These are phyloP conservation scores for Arrhopalites spinosus DNA, from an alignment of 2,888 invertebrate genomes.

Conservation along the genomic window DNA sequence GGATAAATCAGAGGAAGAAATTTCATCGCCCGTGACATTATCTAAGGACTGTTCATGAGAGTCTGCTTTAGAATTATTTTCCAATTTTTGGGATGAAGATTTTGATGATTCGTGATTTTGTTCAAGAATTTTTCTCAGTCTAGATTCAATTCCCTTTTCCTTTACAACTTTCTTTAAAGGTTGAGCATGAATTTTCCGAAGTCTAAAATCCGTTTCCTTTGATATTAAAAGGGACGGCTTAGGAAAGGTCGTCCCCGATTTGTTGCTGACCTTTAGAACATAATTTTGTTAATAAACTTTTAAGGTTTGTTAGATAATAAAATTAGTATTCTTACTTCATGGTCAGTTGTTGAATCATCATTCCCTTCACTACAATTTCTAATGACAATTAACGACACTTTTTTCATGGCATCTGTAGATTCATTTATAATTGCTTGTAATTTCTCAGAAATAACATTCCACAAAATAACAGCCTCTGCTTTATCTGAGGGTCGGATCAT, in stretches of 20 bases:
- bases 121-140: background rate
- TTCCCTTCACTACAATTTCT: background rate
- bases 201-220: background rate
- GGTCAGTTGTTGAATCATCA: background rate
- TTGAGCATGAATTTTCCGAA: background rate
- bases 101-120: background rate
- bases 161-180: background rate
- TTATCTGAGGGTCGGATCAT: background rate
- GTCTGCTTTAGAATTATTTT: too few species aligned
- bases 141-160: conserved; percentile 1
- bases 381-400: conserved; percentile 8
- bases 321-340: too few species aligned
- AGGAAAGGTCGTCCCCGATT: background rate
- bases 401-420: conserved; percentile 8
- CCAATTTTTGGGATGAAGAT: too few species aligned
- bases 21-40: too few species aligned
- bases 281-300: too few species aligned
- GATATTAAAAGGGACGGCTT: background rate
- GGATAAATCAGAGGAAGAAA: too few species aligned
- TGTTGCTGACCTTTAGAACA: too few species aligned
- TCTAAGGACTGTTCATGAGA: too few species aligned
- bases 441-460: conserved; percentile 23
- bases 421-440: conserved; percentile 20
- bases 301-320: too few species aligned
- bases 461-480: conserved; percentile 7